These are phyloP conservation scores for Phaenicophaeus curvirostris DNA, from an alignment of 2,797 vertebrate genomes.

Conservation along the genomic window DNA sequence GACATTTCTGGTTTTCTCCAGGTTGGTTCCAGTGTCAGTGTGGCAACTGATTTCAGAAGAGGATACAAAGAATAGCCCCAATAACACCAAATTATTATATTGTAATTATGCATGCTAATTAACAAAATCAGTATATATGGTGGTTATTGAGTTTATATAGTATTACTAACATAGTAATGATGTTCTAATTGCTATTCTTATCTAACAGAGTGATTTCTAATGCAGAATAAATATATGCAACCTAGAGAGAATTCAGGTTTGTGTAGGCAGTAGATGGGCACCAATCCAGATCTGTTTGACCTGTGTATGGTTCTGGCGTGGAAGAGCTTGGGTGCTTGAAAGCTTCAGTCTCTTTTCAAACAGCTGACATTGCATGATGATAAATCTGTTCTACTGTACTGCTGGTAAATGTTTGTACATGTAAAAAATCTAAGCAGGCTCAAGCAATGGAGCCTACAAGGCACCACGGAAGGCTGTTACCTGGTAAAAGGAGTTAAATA, in stretches of 20 bases:
- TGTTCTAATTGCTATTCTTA: neutral
- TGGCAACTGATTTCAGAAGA: neutral
- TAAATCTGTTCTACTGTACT: neutral
- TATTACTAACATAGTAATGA: neutral
- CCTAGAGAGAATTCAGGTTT: neutral
- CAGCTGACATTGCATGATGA: constrained; percentile 4
- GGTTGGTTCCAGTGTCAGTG: neutral
- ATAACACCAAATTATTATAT: neutral
- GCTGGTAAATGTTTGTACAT: neutral
- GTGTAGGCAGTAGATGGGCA: neutral
- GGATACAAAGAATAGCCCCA: neutral
- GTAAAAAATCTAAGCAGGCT: constrained; percentile 20
- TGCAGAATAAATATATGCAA: neutral
- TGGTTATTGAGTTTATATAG: neutral
- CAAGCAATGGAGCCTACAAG: neutral
- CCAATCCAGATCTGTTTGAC: neutral
- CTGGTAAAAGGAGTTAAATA: constrained; percentile 35
- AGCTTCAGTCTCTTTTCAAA: constrained; percentile 7
- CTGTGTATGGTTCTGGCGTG: neutral
- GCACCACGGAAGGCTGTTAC: neutral
- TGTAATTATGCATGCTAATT: neutral
- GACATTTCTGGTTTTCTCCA: neutral
- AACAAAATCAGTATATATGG: neutral
- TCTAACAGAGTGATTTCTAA: neutral
- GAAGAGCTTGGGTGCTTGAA: neutral